Base-by-base conservation (phyloP, 2,113 vertebrate genomes). In the Cheirogaleus medius region DNA sequence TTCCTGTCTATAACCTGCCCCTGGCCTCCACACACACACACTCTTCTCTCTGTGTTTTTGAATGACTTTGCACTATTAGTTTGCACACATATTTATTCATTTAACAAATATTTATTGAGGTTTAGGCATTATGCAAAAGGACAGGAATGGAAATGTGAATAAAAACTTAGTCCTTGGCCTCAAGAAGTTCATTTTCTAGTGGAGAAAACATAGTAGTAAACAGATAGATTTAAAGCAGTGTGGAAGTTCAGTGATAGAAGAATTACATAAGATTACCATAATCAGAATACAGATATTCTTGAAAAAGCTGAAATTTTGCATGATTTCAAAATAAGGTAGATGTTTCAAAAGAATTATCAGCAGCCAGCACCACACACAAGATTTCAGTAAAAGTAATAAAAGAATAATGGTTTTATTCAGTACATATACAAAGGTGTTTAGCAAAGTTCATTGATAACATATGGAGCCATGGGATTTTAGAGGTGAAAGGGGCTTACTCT, bases 261-360 rank as follows among this genome's bases (percentile, higher is more conserved):
- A 90, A 81, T 69, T 80, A 5, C 54, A 42, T 60, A 52, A 60
- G 74, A 90, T 39, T 60, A 89, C 32, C 81, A 87, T 60, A 91
- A 89, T 96, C 18, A 8, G 66, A 87, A 96, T 76, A 89, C 85
- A 97, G 91, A 91, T 92, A 78, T 92, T 96, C 83, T 83, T 94
- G 49, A 87, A 87, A 87, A 91, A 93, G 58, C 81, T 95, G 42
- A 83, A 96, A 94, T 96, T 96, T 89, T 94, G 44, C 49, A 83
- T 66, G 69, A 73, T 92, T 97, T 95, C 81, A 95, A 93, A 95
- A 86, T 94, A 92, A 95, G 58, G 74, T 74, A 89, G 80, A 90
- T 23, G 20, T 81, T 92, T 95, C 71, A 82, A n/a, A 92, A 91
- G 87, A 91, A 66, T 91, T 91, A 77, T 3, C 74, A 80, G 68